Conservation (phyloP, 2,888 invertebrate genomes). For the Ochlodes sylvanus region DNA sequence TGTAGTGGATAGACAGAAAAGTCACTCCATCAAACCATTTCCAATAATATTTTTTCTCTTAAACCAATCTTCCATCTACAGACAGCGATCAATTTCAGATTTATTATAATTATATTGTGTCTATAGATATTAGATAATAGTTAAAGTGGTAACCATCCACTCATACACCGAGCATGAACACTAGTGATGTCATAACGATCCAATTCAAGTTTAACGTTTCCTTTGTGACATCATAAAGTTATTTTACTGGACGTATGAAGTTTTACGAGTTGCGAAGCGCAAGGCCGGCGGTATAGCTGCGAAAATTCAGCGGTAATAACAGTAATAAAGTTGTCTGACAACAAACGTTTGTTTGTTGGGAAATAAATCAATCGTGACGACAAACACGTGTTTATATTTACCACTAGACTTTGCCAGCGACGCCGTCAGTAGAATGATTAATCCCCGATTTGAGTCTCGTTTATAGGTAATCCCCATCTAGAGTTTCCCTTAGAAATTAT, state of each 20-base stretch:
- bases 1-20: too few relatives aligned
- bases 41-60: too few relatives aligned
- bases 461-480: too few relatives aligned
- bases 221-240: slow-evolving; percentile 49
- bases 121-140: too few relatives aligned
- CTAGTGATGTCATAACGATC: background rate
- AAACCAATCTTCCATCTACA: too few relatives aligned
- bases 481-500: too few relatives aligned
- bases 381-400: background rate
- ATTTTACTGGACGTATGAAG: slow-evolving; percentile 32
- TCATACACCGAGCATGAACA: background rate
- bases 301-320: slow-evolving; percentile 3
- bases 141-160: too few relatives aligned
- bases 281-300: background rate
- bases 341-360: background rate
- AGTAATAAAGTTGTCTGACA: background rate
- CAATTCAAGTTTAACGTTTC: slow-evolving; percentile 45
- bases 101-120: too few relatives aligned
- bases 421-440: background rate
- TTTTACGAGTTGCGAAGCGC: slow-evolving; percentile 29
- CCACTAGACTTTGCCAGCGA: background rate
- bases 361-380: background rate
- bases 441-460: too few relatives aligned
- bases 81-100: too few relatives aligned
- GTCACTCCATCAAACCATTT: too few relatives aligned